phyloP scores from a whole-genome alignment of 2,888 invertebrate genomes.

The Clanis bilineata region DNA sequence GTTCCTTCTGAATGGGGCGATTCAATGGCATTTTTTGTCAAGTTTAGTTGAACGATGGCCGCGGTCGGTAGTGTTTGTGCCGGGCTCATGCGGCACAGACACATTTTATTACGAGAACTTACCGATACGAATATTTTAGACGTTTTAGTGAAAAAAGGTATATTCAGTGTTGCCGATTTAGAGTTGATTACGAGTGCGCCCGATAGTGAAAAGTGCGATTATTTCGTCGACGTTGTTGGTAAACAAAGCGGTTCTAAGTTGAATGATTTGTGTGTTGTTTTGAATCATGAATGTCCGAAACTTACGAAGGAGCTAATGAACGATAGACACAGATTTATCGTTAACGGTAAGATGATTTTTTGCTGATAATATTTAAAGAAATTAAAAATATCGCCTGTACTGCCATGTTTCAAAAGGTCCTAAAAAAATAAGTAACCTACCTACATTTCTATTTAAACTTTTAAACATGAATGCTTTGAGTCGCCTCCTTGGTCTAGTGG shows the following conservation, averaged over 20 bases:
- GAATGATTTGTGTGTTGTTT: slow-evolving; percentile 83
- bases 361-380: not conserved
- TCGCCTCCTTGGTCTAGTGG: too few species aligned
- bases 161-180: slow-evolving; percentile 83
- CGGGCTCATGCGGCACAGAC: slow-evolving; percentile 83
- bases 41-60: slow-evolving; percentile 74
- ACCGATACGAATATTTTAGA: slow-evolving; percentile 84
- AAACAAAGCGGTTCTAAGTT: slow-evolving; percentile 83
- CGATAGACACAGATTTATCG: slow-evolving; percentile 78
- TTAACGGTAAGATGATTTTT: slow-evolving; percentile 59
- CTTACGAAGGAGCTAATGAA: slow-evolving; percentile 84
- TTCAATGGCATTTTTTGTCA: slow-evolving; percentile 28
- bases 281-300: slow-evolving; percentile 84
- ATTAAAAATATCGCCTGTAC: not conserved
- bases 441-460: too few species aligned
- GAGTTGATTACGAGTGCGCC: slow-evolving; percentile 76
- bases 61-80: slow-evolving; percentile 81
- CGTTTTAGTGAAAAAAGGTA: slow-evolving; percentile 84
- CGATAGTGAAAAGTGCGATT: slow-evolving; percentile 80
- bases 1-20: slow-evolving; percentile 34
- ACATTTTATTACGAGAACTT: slow-evolving; percentile 83
- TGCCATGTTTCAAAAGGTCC: not conserved
- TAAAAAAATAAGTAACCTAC: not conserved
- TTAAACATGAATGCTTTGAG: too few species aligned
- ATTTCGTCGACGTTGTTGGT: slow-evolving; percentile 83